Base-by-base conservation (phyloP, 2,797 vertebrate species). In the Pseudotriccus pelzelni region DNA sequence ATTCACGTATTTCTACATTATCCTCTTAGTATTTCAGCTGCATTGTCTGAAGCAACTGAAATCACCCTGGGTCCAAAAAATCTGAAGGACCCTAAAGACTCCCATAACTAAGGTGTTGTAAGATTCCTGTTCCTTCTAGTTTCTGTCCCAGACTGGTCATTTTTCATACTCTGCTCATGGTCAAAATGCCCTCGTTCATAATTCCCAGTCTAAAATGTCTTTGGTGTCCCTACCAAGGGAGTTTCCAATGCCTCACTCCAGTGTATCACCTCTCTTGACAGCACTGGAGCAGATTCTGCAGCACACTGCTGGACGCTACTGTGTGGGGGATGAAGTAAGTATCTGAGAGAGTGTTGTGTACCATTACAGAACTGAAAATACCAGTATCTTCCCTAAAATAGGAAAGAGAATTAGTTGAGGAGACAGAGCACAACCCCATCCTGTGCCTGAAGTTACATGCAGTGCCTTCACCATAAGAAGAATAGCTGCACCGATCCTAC, bases 241-340 rank as follows among this genome's bases (percentile, higher is more conserved):
- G 44, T 58, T 77, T 69, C 30, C 43, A 46, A 5, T 94, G 83
- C 62, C 78, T 94, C 69, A 95, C 12, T 52, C 53, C 50, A 53
- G 18, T 78, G 18, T 88, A 66, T 58, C 53, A 56, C 41, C 39
- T 96, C 70, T 97, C 74, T 94, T 78, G 23, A 75, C 96, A 99
- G 99, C 99, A n/a, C 97, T 99, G 68, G 99, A 99, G 92, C 97
- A 97, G 70, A 96, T 99, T 82, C 97, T 99, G 85, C 98, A 98
- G 96, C 94, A 98, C 92, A 99, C 99, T 4, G 98, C 99, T 3
- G 99, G 99, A 46, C 97, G 74, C 80, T 99, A 98, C 94, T 99
- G 99, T 52, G 98, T 99, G 14, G 99, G 99, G 4, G 97, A 99
- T 50, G 98, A 99, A 98, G 99, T 99, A 97, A 98, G 96, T 86